Evolutionary conservation across 2,888 invertebrate species (phyloP), one percentile per base, ranked within the genome.

Genomic region (Fabriciana adippe): DNA sequence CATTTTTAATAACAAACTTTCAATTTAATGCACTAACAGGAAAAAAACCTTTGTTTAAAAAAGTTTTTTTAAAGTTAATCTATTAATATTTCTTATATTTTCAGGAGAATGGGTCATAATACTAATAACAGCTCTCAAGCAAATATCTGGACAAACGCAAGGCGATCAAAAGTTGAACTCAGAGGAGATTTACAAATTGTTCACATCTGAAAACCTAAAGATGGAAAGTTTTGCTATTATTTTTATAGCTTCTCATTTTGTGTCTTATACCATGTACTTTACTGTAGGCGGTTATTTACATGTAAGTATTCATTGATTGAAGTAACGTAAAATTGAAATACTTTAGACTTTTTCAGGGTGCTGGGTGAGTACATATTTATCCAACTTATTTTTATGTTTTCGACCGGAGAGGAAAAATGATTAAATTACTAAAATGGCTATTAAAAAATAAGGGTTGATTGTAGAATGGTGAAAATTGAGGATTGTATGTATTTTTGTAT

Each of bases 41-140:
- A 26, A 26, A 26, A 26, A 26, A 5, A 4, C 4, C 4, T 26
- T 18, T 18, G 18, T 18, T 18, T 18, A 18, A 18, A 18, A 18
- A 18, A 18, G 1, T 1, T 18, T 18, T 18, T 18, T 18, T 15
- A n/a, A n/a, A 13, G 48, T 0, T n/a, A 48, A 48, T n/a, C 1
- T n/a, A 3, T 48, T n/a, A 48, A 48, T 4, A 11, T 48, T 50
- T 50, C 15, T 4, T 50, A 50, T 50, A 18, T 61, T 87, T 90
- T 16, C 83, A 95, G 95, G 95, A 78, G 95, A 95, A 89, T 96
- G 95, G 95, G 88, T 95, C 16, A 84, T 95, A 3, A 93, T 95
- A 54, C 78, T 94, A 47, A 94, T 95, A 0, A 93, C 95, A 78
- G 91, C 94, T 1, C 80, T 94, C 41, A 94, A 94, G 75, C 95